Evolutionary conservation across 2,113 vertebrate species (phyloP).

Genomic region (Manacus vitellinus): DNA sequence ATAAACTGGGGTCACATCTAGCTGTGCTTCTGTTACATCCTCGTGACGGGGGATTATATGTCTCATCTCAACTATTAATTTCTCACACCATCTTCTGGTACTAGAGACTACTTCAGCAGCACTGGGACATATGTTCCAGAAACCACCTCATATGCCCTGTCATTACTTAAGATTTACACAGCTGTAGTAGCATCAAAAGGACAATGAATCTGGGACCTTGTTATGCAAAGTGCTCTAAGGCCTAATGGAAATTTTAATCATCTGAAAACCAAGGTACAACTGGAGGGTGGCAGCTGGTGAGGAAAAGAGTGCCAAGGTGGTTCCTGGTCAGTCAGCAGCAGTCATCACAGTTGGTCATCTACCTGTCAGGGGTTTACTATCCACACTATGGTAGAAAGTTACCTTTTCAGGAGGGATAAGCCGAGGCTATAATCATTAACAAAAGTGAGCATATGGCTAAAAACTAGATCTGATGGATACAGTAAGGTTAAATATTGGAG

Average conservation of each 20-base stretch:
- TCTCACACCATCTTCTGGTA: not conserved
- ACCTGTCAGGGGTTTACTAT: not conserved
- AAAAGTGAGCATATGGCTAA: not conserved
- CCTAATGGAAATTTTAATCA: not conserved
- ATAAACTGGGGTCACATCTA: not conserved
- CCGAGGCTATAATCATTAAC: not conserved
- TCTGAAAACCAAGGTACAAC: not conserved
- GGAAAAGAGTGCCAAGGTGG: not conserved
- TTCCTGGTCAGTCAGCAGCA: not conserved
- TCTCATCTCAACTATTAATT: not conserved
- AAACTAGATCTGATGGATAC: not conserved
- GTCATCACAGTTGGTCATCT: not conserved
- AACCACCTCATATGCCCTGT: not conserved
- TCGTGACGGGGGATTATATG: not conserved
- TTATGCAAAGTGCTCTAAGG: fast-evolving
- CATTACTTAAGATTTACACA: not conserved
- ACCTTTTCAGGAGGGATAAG: not conserved
- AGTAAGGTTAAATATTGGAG: not conserved
- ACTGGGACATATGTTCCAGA: not conserved
- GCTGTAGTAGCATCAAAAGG: not conserved
- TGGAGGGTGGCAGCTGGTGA: not conserved
- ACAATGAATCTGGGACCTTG: not conserved
- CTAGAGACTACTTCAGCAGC: not conserved
- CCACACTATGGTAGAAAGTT: not conserved
- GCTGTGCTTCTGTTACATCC: not conserved